phyloP scores from a whole-genome alignment of 1,140 invertebrate species.

The Neotoxoptera formosana region DNA sequence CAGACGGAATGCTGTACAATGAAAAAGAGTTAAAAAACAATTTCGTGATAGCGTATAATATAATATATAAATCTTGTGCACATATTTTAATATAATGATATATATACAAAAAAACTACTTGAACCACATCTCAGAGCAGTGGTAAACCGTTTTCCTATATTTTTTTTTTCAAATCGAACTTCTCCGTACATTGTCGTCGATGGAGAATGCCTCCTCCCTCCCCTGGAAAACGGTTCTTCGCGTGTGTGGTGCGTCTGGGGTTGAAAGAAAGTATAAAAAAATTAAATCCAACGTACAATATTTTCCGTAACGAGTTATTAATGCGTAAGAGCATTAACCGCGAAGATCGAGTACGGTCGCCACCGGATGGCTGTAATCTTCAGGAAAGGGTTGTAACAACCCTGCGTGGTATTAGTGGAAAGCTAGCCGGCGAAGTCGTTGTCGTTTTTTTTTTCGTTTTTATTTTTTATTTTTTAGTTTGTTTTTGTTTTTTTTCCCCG shows the following conservation, averaged over 20 bases:
- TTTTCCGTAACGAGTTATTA: conserved; percentile 57
- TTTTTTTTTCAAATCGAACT: neutral
- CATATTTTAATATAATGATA: neutral
- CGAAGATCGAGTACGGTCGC: conserved; percentile 52
- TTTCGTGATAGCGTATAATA: neutral
- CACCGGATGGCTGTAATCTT: conserved; percentile 45
- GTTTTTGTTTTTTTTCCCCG: neutral
- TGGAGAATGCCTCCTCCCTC: neutral
- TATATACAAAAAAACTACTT: neutral
- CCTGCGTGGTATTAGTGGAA: conserved; percentile 6
- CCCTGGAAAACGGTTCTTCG: neutral
- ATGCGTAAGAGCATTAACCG: conserved; percentile 54
- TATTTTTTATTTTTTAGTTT: neutral
- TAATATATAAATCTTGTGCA: neutral
- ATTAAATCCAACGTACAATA: conserved; percentile 27
- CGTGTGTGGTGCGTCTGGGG: neutral
- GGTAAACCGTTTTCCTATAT: neutral
- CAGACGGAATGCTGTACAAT: too few species aligned
- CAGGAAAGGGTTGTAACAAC: conserved; percentile 28
- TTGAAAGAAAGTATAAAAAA: conserved; percentile 35
- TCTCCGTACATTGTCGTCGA: neutral
- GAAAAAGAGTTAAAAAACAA: neutral
- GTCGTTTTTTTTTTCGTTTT: neutral
- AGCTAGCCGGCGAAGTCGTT: neutral
- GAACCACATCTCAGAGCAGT: neutral